phyloP scores from a whole-genome alignment of 2,888 invertebrate genomes.

The Diaphora mendica region DNA sequence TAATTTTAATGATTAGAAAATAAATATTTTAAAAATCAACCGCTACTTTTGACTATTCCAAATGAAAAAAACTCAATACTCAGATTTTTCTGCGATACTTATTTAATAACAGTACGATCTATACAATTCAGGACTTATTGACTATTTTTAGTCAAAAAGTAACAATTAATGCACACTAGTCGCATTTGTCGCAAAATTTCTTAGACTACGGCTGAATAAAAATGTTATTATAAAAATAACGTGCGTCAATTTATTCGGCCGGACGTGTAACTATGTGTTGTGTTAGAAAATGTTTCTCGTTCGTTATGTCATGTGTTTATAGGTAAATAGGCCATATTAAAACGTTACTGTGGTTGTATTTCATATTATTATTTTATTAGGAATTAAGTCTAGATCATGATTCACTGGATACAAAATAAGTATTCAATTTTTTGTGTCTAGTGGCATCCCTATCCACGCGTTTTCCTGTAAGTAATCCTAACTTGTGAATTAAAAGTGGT shows the following conservation, averaged over 20 bases:
- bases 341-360: neutral
- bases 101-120: constrained; percentile 19
- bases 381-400: neutral
- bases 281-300: constrained; percentile 31
- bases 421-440: too few species aligned
- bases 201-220: constrained; percentile 22
- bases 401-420: neutral
- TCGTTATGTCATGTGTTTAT: constrained; percentile 39
- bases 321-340: constrained; percentile 33
- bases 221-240: constrained; percentile 21
- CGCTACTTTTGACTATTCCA: neutral
- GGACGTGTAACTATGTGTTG: constrained; percentile 41
- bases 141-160: constrained; percentile 38
- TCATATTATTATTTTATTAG: neutral
- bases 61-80: neutral
- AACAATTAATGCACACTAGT: constrained; percentile 37
- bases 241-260: constrained; percentile 35
- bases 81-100: constrained; percentile 30
- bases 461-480: too few species aligned
- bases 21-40: constrained; percentile 1
- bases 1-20: constrained; percentile 27
- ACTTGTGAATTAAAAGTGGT: too few species aligned
- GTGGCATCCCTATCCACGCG: too few species aligned
- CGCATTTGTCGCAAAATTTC: constrained; percentile 15
- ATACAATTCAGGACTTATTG: constrained; percentile 30